phyloP scores from a whole-genome alignment of 1,140 invertebrate genomes.

The Physella acuta region DNA sequence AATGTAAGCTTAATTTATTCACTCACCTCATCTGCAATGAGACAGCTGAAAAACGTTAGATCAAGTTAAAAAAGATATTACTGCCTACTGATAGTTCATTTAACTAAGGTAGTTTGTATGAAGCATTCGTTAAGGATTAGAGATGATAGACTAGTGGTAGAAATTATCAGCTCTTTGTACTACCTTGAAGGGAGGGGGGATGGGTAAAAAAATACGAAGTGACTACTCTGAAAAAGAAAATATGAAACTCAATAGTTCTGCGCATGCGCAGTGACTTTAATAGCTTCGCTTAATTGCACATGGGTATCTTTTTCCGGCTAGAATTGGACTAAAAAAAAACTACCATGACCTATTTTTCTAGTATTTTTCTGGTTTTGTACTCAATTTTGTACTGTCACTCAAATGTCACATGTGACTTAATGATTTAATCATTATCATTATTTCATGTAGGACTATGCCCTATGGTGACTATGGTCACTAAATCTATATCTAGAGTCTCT shows the following conservation, averaged over 20 bases:
- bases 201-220: background rate
- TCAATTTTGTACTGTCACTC: too few species aligned
- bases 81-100: constrained; percentile 18
- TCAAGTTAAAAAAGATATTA: too few species aligned
- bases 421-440: background rate
- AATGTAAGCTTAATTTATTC: background rate
- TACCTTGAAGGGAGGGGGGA: background rate
- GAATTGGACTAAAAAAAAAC: too few species aligned
- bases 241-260: too few species aligned
- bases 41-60: constrained; percentile 54
- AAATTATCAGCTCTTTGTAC: background rate
- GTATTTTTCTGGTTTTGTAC: too few species aligned
- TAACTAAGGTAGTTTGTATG: too few species aligned
- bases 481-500: background rate
- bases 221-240: background rate
- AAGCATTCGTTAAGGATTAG: background rate
- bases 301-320: too few species aligned
- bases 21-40: constrained; percentile 55
- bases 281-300: too few species aligned
- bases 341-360: too few species aligned
- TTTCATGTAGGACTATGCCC: background rate
- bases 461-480: background rate
- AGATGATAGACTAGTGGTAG: background rate
- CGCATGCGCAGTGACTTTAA: too few species aligned
- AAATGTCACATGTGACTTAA: too few species aligned